Conservation (phyloP, 2,888 invertebrate genomes). For the Syritta pipiens region DNA sequence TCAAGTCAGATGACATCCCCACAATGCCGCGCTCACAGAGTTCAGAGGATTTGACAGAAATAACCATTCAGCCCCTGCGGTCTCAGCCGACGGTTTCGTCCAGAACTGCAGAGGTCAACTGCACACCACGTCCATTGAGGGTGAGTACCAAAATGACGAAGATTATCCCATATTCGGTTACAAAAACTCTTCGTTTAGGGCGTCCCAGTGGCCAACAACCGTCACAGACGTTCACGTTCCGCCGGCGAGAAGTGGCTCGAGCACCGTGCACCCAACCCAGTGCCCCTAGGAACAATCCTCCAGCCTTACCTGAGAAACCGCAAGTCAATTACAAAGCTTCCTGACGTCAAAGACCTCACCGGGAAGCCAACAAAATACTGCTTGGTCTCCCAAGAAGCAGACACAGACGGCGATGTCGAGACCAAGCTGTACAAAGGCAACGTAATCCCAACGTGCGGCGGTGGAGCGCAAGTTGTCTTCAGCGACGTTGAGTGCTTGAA, state of each 20-base stretch:
- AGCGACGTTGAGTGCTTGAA: constrained; percentile 95
- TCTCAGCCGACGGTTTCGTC: constrained; percentile 18
- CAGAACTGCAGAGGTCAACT: constrained; percentile 27
- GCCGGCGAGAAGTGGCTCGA: constrained; percentile 91
- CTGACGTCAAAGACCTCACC: constrained; percentile 87
- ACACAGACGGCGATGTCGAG: constrained; percentile 94
- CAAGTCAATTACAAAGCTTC: constrained; percentile 91
- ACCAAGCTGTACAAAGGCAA: constrained; percentile 97
- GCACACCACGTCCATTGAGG: constrained; percentile 33
- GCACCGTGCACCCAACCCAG: constrained; percentile 89
- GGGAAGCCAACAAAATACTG: constrained; percentile 93
- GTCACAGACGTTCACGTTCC: constrained; percentile 90
- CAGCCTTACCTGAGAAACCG: constrained; percentile 91
- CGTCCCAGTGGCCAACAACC: constrained; percentile 84
- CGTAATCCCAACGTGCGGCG: constrained; percentile 94
- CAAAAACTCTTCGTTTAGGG: constrained; percentile 79
- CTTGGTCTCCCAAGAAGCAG: constrained; percentile 94
- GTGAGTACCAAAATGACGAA: too few species aligned
- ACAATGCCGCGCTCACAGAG: constrained; percentile 74
- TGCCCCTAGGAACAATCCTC: constrained; percentile 92
- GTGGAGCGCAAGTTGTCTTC: constrained; percentile 97
- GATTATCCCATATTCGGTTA: too few species aligned
- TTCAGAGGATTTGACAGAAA: constrained; percentile 73
- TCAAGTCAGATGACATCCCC: constrained; percentile 80
- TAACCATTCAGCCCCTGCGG: constrained; percentile 7